Base-by-base conservation (phyloP, 2,797 vertebrate genomes). In the Atherinosoma microstoma region DNA sequence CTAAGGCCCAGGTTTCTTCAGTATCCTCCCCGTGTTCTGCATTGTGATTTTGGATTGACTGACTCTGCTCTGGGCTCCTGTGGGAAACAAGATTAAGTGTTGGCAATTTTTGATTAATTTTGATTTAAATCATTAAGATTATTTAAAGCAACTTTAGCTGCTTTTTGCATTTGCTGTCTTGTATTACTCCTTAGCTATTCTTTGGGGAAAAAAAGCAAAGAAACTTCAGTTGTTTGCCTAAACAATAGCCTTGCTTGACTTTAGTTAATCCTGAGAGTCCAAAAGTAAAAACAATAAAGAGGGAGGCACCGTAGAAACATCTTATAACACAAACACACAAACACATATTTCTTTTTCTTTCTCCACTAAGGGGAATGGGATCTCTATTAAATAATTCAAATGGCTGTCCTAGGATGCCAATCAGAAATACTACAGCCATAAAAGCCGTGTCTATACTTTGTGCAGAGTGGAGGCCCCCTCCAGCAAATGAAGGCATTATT, bases 321-420 rank as follows among this genome's bases (percentile, higher is more conserved):
- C 82, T 75, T 73, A 79, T 74, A 86, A 87, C 80, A 72, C 78
- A 83, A 82, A 82, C 79, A 80, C 69, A 86, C 45, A 79, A 72
- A 89, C 76, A 89, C 84, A 89, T 86, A 88, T 89, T 87, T 89
- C 70, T 90, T 83, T 58, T 78, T 77, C 78, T 84, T 64, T 57
- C 76, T 75, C 80, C 83, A 81, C 88, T 78, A 71, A 86, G 85
- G 82, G 47, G 79, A 91, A 90, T 70, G 78, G 80, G 82, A 75
- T 84, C 85, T 88, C 87, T 92, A 89, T 95, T 95, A 93, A 95
- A 95, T 95, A 94, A 95, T 95, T 95, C 92, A 95, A 93, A 94
- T 85, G 83, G 88, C 85, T 92, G 92, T 93, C 91, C 92, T 93
- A 88, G 87, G 90, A 93, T 92, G 93, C 92, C 94, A 94, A 94